Base-by-base conservation (phyloP, 2,888 invertebrate species). In the Alentia gelatinosa region DNA sequence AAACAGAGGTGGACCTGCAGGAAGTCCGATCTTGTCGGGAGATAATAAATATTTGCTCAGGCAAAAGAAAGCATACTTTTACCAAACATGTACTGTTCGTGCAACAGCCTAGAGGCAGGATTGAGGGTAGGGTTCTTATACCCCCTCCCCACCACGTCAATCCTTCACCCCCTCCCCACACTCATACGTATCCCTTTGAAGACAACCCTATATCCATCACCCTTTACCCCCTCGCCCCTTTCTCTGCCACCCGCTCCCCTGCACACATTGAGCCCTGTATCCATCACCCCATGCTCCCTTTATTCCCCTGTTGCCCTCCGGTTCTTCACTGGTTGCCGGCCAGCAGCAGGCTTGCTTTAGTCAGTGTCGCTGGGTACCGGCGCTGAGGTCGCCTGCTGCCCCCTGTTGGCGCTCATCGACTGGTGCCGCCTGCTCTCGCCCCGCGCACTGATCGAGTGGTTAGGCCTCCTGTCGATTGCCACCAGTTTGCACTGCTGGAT, bases 271-370 rank as follows among this genome's bases (percentile, higher is more conserved):
- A 37, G 9, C 83, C 83, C 83, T 83, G 39, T 83, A 40, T 40
- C 40, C 37, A 37, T 83, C 83, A 37, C 37, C 83, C 83, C n/a
- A 5, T 26, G 5, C 83, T 19, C n/a, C 83, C 39, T 33, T 50
- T 9, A 7, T 35, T 33, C 89, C 47, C 89, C 63, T 50, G 1
- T 15, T 47, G n/a, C 89, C 89, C 37, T 35, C 63, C 30, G 47
- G n/a, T 90, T 35, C 90, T 92, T 79, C 33, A 30, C 33, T 40
- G 63, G n/a, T 30, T 89, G 40, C n/a, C 74, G n/a, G 15, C n/a
- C 39, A 40, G 23, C 5, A 23, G 47, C 42, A 47, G 75, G 23
- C 23, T 30, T 40, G 30, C 9, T 50, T n/a, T 35, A 42, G 68
- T 56, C 68, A 68, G 68, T 68, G 68, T 30, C 68, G 23, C 12